Evolutionary conservation across 2,888 invertebrate genomes (phyloP).

Genomic region (Ctena decussata): DNA sequence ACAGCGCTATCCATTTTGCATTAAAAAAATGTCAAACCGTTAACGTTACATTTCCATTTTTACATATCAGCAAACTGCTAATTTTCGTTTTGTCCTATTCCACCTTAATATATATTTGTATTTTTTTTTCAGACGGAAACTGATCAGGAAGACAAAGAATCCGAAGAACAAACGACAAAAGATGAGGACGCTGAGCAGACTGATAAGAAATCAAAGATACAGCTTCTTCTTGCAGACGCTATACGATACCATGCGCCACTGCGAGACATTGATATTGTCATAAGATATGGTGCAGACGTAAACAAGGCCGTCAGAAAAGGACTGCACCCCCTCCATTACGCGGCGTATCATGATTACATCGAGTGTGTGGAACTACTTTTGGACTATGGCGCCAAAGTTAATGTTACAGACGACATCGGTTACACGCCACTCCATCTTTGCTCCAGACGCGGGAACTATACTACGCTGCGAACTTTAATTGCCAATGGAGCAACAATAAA

Average conservation of each 20-base stretch:
- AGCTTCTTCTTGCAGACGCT: constrained; percentile 91
- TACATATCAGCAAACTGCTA: no score
- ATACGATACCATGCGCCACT: constrained; percentile 95
- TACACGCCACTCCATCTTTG: constrained; percentile 96
- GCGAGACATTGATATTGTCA: constrained; percentile 94
- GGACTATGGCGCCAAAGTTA: constrained; percentile 89
- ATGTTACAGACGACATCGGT: constrained; percentile 93
- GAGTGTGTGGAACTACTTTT: constrained; percentile 94
- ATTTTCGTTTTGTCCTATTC: no score
- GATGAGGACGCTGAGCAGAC: not conserved
- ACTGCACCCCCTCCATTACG: constrained; percentile 96
- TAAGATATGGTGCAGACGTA: constrained; percentile 92
- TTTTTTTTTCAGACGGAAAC: not conserved
- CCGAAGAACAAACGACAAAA: not conserved
- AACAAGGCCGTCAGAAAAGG: constrained; percentile 95
- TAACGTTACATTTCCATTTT: no score
- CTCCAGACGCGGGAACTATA: constrained; percentile 94
- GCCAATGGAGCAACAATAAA: constrained; percentile 93
- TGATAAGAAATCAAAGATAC: constrained; percentile 1
- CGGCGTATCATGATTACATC: constrained; percentile 93
- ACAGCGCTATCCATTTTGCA: no score
- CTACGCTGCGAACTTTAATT: constrained; percentile 89
- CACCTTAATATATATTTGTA: no score
- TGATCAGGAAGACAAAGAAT: not conserved
- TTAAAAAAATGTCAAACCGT: no score